Percentiles rank a stretch among this genome's conserved stretches.
These are phyloP conservation scores for Rhinopomastus cyanomelas DNA, from an alignment of 2,113 vertebrate genomes.

Conservation along the genomic window DNA sequence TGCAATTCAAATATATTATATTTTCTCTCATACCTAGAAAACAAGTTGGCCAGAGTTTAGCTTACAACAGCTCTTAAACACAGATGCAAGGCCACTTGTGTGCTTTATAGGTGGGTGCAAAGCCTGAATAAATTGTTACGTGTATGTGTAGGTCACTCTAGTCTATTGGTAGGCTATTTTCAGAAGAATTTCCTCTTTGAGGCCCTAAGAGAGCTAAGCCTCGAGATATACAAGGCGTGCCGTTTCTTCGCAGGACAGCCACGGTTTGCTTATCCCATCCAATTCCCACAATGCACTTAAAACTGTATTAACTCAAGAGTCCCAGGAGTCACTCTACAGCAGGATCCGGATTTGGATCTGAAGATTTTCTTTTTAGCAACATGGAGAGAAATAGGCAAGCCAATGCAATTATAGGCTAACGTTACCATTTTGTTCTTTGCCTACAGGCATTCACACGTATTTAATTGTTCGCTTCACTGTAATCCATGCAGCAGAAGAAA, in stretches of 20 bases:
- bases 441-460: background rate
- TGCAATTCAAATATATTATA: background rate
- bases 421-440: background rate
- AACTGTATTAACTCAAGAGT: background rate
- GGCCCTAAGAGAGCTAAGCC: background rate
- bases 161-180: background rate
- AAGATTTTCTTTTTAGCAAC: background rate
- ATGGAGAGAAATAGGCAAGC: background rate
- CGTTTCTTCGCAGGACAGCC: background rate
- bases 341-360: background rate
- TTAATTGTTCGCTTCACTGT: background rate
- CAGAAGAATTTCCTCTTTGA: background rate
- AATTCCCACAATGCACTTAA: background rate
- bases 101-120: background rate
- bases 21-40: background rate
- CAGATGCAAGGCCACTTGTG: background rate
- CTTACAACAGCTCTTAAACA: background rate
- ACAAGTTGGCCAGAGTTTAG: background rate
- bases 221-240: background rate
- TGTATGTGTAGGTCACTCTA: background rate
- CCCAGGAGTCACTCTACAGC: background rate
- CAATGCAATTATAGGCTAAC: background rate
- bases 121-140: background rate
- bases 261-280: background rate
- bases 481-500: slow-evolving; percentile 20